Base-by-base conservation (phyloP, 2,888 invertebrate genomes). In the Zhuqinia jingwanae region DNA sequence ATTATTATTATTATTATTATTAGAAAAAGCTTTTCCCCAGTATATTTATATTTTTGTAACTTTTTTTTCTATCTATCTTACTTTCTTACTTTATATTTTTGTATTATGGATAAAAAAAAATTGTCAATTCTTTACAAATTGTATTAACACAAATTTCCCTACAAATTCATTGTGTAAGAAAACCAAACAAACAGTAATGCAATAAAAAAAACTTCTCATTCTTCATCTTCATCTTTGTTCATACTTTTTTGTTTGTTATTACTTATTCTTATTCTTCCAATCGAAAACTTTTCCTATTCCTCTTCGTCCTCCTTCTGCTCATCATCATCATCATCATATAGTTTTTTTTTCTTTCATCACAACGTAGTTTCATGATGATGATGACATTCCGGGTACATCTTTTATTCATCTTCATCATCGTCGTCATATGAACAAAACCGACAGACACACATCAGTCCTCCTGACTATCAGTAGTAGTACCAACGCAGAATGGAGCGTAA, bases 11-110 rank as follows among this genome's bases (percentile, higher is more conserved):
- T 73, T 25, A 50, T 56, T 11, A 75, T 36, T n/a, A n/a, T n/a
- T n/a, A n/a, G n/a, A n/a, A n/a, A n/a, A 11, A 60, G 56, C 56
- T 56, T 56, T 56, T 56, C 22, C n/a, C 22, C 15, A 60, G 27
- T 65, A 65, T 65, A 42, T 45, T 22, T 68, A 68, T 68, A 68
- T 68, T 68, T 68, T 68, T 65, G 65, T 68, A 68, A 68, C 68
- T 25, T 15, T 45, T 68, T 68, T 20, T 17, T 8, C 65, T 10
- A 11, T 65, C 17, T 20, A 42, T 65, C 3, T 8, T 0, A 20
- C 6, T 42, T 42, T 20, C 20, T n/a, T n/a, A n/a, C n/a, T n/a
- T n/a, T n/a, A n/a, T n/a, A n/a, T n/a, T n/a, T n/a, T n/a, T n/a
- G n/a, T n/a, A n/a, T n/a, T n/a, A n/a, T n/a, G n/a, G n/a, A n/a